Evolutionary conservation across 2,888 invertebrate genomes (phyloP).

Genomic region (Agriopis aurantiaria): DNA sequence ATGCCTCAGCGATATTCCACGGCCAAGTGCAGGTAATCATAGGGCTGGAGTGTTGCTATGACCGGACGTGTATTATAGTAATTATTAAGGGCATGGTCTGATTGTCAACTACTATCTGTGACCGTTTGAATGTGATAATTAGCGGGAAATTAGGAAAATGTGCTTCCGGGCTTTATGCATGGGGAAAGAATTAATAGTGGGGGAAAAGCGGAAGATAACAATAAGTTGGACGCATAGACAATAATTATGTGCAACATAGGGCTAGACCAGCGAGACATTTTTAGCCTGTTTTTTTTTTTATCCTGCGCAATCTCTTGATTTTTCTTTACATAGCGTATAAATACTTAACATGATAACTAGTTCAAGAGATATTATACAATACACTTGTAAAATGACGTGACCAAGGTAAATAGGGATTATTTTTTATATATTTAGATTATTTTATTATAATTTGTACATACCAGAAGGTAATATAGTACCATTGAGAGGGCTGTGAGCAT

Average conservation of each 20-base stretch:
- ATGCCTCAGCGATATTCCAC: constrained; percentile 53
- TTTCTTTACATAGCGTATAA: too few relatives aligned
- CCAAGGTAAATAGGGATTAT: too few relatives aligned
- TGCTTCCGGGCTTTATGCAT: constrained; percentile 50
- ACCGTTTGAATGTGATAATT: constrained; percentile 52
- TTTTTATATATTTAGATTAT: too few relatives aligned
- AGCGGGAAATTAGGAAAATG: constrained; percentile 58
- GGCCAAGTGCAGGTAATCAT: constrained; percentile 50
- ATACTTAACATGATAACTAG: too few relatives aligned
- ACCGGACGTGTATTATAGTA: constrained; percentile 70
- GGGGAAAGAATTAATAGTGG: constrained; percentile 22
- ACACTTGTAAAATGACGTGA: too few relatives aligned
- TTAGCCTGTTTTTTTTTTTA: too few relatives aligned
- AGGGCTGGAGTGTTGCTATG: constrained; percentile 51
- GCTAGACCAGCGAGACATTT: not conserved
- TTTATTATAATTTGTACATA: too few relatives aligned
- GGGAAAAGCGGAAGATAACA: constrained; percentile 23
- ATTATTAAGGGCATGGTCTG: constrained; percentile 63
- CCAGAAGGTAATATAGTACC: too few relatives aligned
- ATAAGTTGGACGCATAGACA: constrained; percentile 5
- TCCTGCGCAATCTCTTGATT: too few relatives aligned
- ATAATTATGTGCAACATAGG: not conserved
- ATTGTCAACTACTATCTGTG: constrained; percentile 46
- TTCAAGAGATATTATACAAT: too few relatives aligned
- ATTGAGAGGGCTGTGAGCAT: not conserved